A percentile compares a stretch with the other conserved stretches of the same genome.
phyloP scores from a whole-genome alignment of 2,797 vertebrate species.

The Nyctibius grandis region DNA sequence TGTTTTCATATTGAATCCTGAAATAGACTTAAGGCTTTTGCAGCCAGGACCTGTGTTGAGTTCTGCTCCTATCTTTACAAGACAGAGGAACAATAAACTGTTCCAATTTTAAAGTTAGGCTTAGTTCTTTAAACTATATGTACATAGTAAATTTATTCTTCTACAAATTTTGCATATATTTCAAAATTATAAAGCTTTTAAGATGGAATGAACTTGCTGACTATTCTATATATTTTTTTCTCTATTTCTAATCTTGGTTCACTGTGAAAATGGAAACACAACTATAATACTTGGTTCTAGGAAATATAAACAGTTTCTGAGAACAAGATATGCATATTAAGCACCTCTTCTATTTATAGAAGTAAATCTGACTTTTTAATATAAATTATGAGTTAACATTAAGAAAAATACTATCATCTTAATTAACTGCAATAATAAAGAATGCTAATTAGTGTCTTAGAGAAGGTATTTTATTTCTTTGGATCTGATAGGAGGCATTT shows the following conservation, averaged over 20 bases:
- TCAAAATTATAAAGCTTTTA: background rate
- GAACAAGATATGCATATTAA: background rate
- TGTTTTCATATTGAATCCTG: background rate
- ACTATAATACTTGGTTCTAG: background rate
- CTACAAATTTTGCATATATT: background rate
- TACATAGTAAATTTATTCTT: background rate
- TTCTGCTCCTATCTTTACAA: background rate
- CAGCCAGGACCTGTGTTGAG: background rate
- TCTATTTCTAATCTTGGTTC: background rate
- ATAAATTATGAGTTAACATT: constrained; percentile 33
- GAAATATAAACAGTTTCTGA: background rate
- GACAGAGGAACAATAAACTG: background rate
- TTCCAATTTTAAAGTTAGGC: background rate
- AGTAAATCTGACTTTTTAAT: background rate
- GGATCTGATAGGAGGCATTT: constrained; percentile 53
- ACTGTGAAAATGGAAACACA: background rate
- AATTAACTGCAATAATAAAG: constrained; percentile 54
- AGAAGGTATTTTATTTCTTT: constrained; percentile 63
- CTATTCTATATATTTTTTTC: background rate
- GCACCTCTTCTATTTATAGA: background rate
- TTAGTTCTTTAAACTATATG: background rate
- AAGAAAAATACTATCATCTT: constrained; percentile 32
- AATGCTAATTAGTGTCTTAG: constrained; percentile 65
- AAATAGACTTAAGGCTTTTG: background rate
- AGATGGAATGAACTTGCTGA: background rate